Base-by-base conservation (phyloP, 2,113 vertebrate genomes). In the Odontophorus gujanensis region DNA sequence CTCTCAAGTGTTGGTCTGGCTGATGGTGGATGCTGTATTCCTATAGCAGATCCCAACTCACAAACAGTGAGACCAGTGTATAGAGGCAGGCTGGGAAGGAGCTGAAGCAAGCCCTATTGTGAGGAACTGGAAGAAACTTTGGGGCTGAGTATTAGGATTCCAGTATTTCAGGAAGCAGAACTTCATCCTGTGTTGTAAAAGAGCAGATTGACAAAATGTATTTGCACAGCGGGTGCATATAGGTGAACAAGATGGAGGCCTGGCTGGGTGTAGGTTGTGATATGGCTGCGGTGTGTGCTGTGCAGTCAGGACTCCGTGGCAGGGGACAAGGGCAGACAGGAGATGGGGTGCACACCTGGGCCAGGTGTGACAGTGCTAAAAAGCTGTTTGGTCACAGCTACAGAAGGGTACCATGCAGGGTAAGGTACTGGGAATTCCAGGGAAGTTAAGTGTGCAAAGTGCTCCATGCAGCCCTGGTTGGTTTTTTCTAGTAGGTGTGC, bases 91-190 rank as follows among this genome's bases (percentile, higher is more conserved):
- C 12, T 6, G 12, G 63, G 75, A 79, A 88, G 79, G 85, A 85
- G 83, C 66, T 74, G 21, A 5, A 53, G 24, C 0, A 13, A 78
- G 32, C 38, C 21, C 28, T 2, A 3, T 22, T 5, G 11, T 11
- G n/a, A 66, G 50, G 36, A 45, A 40, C 53, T 6, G 48, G 76
- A 0, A 0, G 75, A 68, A 87, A 24, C 30, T 45, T 34, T 67
- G 78, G 43, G 38, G n/a, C 38, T 0, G 0, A 75, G 32, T 11
- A 12, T 65, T 75, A 20, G 51, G 43, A 47, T 75, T 15, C 38
- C 38, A 87, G 15, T 85, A 24, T 26, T 68, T 43, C 85, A 91
- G 85, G 81, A 82, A 92, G 36, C 40, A 89, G 74, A 81, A 48
- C 58, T 85, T 59, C 48, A 62, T 57, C 43, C 67, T 84, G 0